These are phyloP conservation scores for Drosophila gaucha DNA, from an alignment of 2,888 invertebrate genomes.

Conservation along the genomic window DNA sequence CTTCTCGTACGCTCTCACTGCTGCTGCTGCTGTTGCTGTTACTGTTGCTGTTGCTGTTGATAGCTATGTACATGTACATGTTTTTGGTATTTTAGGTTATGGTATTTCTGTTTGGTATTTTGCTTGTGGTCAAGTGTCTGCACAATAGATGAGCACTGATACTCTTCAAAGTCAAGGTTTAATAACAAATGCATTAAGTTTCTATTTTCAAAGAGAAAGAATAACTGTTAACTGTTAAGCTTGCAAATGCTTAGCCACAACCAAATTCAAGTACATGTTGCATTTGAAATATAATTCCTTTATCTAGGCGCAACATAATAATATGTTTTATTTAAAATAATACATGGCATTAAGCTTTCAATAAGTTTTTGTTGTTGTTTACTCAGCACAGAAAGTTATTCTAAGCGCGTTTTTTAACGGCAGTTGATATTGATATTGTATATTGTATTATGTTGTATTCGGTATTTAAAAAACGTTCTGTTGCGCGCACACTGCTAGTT, in stretches of 20 bases:
- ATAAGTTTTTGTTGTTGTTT: too few relatives aligned
- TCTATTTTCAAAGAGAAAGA: background rate
- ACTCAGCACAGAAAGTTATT: too few relatives aligned
- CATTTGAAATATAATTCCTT: too few relatives aligned
- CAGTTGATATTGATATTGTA: background rate
- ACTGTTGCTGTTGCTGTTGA: slow-evolving; percentile 26
- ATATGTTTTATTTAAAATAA: background rate
- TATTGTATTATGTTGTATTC: background rate
- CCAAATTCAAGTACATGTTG: background rate
- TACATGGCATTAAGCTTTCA: background rate
- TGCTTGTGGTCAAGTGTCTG: background rate
- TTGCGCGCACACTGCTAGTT: background rate
- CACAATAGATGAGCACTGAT: background rate
- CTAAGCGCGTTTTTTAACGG: background rate
- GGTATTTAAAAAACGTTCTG: background rate
- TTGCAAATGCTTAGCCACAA: background rate
- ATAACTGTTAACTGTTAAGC: background rate
- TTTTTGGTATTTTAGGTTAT: slow-evolving; percentile 16
- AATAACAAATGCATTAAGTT: background rate
- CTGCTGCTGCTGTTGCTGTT: slow-evolving; percentile 17
- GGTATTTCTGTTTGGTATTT: slow-evolving; percentile 21
- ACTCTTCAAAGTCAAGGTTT: background rate
- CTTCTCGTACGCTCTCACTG: slow-evolving; percentile 49
- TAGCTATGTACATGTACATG: slow-evolving; percentile 8
- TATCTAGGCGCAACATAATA: background rate